A percentile compares a stretch with the other conserved stretches of the same genome.
Conservation (phyloP, 2,888 invertebrate genomes). For the Machimus rusticus region DNA sequence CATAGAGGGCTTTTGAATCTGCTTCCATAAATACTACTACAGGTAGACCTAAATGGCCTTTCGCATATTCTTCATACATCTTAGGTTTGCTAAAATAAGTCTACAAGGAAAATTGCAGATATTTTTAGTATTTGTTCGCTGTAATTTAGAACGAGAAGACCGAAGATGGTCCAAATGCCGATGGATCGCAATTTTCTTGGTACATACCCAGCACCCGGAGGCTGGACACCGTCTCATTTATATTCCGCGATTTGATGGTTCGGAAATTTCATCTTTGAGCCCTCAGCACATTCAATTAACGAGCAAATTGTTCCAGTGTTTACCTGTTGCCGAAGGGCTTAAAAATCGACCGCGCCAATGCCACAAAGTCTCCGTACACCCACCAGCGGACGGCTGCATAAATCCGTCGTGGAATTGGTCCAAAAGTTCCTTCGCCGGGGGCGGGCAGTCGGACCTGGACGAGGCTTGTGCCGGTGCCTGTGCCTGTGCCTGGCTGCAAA, state of each 20-base stretch:
- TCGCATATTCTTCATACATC: background rate
- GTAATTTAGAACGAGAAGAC: background rate
- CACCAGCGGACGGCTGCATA: background rate
- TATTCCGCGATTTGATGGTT: background rate
- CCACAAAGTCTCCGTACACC: background rate
- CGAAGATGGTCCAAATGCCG: background rate
- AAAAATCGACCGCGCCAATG: background rate
- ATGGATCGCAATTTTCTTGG: background rate
- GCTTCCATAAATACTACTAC: background rate
- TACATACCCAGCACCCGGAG: background rate
- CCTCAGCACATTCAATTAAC: conserved; percentile 29
- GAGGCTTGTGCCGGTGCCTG: background rate
- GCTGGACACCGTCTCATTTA: background rate
- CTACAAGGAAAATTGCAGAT: background rate
- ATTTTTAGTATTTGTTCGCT: background rate
- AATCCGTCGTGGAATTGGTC: conserved; percentile 1
- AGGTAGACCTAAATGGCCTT: background rate
- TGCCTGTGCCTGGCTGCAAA: background rate
- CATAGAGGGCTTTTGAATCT: background rate
- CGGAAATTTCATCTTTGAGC: background rate
- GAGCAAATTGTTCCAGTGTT: conserved; percentile 17
- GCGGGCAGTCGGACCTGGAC: background rate
- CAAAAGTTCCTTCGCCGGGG: background rate
- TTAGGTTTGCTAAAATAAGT: background rate
- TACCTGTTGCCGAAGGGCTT: conserved; percentile 20